A percentile compares a stretch with the other conserved stretches of the same genome.
Conservation (phyloP, 2,888 invertebrate species). For the Helicoverpa assulta region DNA sequence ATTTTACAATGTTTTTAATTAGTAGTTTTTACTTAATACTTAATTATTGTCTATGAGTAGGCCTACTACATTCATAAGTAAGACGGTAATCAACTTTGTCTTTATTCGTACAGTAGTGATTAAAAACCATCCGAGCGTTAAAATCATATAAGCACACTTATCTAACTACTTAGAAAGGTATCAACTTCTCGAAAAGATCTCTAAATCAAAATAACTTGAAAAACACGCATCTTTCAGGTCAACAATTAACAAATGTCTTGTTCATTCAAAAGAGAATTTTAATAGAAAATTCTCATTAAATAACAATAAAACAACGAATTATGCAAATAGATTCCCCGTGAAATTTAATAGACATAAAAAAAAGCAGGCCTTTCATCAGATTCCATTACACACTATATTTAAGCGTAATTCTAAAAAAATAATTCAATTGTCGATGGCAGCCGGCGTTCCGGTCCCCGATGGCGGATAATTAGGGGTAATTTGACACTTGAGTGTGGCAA, state of each 20-base stretch:
- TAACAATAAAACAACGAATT: slow-evolving; percentile 43
- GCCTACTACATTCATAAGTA: too few relatives aligned
- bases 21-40: too few relatives aligned
- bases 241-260: background rate
- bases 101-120: too few relatives aligned
- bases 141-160: too few relatives aligned
- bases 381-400: slow-evolving; percentile 65
- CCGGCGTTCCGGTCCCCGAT: slow-evolving; percentile 69
- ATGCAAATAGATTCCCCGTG: slow-evolving; percentile 56
- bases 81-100: too few relatives aligned
- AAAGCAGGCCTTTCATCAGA: slow-evolving; percentile 57
- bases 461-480: slow-evolving; percentile 75
- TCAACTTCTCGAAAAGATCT: too few relatives aligned
- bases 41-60: too few relatives aligned
- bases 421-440: slow-evolving; percentile 68
- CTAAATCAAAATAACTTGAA: too few relatives aligned
- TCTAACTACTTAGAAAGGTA: too few relatives aligned
- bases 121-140: too few relatives aligned
- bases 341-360: slow-evolving; percentile 60
- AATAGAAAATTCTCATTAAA: slow-evolving; percentile 19
- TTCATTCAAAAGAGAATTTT: slow-evolving; percentile 30
- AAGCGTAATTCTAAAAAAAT: slow-evolving; percentile 65
- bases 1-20: too few relatives aligned
- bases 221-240: background rate
- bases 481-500: slow-evolving; percentile 72